Base-by-base conservation (phyloP, 2,888 invertebrate species). In the Diaperis boleti region DNA sequence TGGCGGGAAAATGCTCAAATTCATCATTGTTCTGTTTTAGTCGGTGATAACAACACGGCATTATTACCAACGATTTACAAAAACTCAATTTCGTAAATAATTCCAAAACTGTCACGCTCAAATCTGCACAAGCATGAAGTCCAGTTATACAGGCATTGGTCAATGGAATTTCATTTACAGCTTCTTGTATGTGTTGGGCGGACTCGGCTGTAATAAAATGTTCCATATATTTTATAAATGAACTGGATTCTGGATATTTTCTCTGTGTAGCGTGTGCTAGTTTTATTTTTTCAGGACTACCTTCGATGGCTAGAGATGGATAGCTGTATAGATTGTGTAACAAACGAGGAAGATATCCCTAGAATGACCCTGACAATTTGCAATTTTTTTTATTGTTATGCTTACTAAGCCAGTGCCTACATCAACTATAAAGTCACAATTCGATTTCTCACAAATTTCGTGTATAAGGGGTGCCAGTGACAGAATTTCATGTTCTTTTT, bases 11-110 rank as follows among this genome's bases (percentile, higher is more conserved):
- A 79, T 89, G 87, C 17, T 79, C 77, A 71, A 91, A 91, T 60
- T 73, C 74, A 67, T 78, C 74, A 17, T 70, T 70, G 11, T 66
- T 52, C 18, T 59, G 56, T 17, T 66, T 52, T 13, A 59, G 45
- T 79, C 90, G 89, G 76, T 93, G 92, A 73, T 93, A 93, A 75
- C 93, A 93, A 74, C 93, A 93, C 2, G 92, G 90, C 85, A 92
- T 88, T 8, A 92, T 82, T 39, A 89, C 83, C 14, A 92, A 76
- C 10, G 85, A 79, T 63, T 82, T 83, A 0, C 87, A 87, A 26
- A 80, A 78, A 4, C 82, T 74, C 77, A 89, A 85, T 71, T 85
- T 81, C 33, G 85, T 74, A 79, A 91, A 92, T 68, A 92, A 80
- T 70, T 86, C 84, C 45, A 91, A 84, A 5, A 90, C 87, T 55